A percentile compares a stretch with the other conserved stretches of the same genome.
Evolutionary conservation across 2,888 invertebrate genomes (phyloP).

Genomic region (Junonia oenone): DNA sequence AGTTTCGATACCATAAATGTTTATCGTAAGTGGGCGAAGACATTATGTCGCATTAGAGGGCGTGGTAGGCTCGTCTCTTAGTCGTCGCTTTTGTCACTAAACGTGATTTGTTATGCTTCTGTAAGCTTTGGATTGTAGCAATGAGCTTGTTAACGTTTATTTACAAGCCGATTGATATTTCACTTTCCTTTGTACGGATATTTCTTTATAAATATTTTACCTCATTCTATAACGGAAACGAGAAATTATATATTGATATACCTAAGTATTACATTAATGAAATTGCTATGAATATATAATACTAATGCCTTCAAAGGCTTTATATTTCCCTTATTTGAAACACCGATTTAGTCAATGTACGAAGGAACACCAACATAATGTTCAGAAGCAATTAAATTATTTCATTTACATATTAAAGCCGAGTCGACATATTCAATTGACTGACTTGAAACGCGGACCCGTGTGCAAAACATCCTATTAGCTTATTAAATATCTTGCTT

Average conservation of each 20-base stretch:
- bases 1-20: no score
- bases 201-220: background rate
- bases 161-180: constrained; percentile 4
- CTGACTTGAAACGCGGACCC: background rate
- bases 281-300: background rate
- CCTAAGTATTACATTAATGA: background rate
- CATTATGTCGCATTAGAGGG: background rate
- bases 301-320: background rate
- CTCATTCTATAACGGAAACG: background rate
- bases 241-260: background rate
- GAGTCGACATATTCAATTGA: background rate
- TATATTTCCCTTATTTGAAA: background rate
- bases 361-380: background rate
- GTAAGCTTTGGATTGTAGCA: constrained; percentile 3
- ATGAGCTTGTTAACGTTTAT: constrained; percentile 16
- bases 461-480: background rate
- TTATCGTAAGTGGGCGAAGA: no score
- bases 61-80: background rate
- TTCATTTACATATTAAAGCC: background rate
- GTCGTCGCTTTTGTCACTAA: constrained; percentile 8
- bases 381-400: background rate
- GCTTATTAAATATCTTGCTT: background rate
- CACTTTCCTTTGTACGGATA: background rate
- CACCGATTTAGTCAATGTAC: background rate
- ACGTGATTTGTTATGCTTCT: constrained; percentile 11